These are phyloP conservation scores for Alligator mississippiensis DNA, from an alignment of 2,113 vertebrate genomes.

Conservation along the genomic window DNA sequence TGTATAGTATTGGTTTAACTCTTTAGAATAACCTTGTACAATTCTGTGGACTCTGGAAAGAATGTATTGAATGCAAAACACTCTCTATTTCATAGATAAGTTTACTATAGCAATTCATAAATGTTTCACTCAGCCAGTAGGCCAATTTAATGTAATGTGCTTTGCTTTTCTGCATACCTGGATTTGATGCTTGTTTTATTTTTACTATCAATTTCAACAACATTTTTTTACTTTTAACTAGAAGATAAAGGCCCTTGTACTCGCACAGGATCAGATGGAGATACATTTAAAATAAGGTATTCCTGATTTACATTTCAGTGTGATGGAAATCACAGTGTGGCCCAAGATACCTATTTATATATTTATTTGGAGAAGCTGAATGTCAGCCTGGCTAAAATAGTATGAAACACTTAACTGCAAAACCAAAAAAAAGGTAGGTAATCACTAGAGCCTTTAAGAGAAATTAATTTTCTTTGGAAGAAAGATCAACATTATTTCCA, in stretches of 20 bases:
- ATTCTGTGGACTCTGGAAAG: not conserved
- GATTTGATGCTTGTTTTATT: not conserved
- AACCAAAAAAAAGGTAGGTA: not conserved
- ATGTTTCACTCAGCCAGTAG: not conserved
- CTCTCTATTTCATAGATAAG: fast-evolving
- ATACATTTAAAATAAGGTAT: not conserved
- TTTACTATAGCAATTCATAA: not conserved
- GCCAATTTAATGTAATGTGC: not conserved
- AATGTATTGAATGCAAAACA: not conserved
- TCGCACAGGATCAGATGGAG: not conserved
- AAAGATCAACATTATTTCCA: not conserved
- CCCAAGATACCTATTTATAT: not conserved
- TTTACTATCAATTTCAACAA: not conserved
- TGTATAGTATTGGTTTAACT: not conserved
- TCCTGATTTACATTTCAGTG: not conserved
- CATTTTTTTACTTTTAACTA: not conserved
- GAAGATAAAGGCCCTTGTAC: not conserved
- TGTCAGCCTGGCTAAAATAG: not conserved
- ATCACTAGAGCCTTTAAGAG: not conserved
- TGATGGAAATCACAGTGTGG: not conserved
- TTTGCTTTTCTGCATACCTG: not conserved
- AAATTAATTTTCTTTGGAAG: not conserved
- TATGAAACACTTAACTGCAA: not conserved
- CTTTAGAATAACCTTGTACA: not conserved
- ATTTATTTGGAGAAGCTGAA: not conserved